phyloP scores from a whole-genome alignment of 2,888 invertebrate genomes.

The Rhagium mordax region DNA sequence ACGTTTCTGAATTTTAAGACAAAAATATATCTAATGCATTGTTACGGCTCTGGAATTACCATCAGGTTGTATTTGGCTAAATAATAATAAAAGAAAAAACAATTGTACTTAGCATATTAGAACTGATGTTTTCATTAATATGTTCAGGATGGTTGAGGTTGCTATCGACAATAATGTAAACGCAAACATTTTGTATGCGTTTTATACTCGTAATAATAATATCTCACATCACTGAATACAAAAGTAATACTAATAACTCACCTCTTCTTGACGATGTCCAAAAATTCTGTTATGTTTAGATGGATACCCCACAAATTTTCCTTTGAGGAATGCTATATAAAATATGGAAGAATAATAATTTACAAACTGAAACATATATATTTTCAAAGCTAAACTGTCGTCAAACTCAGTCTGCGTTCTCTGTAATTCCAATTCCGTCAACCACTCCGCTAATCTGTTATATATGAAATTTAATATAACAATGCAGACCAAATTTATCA shows the following conservation, averaged over 20 bases:
- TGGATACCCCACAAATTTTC: constrained; percentile 86
- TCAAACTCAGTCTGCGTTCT: constrained; percentile 90
- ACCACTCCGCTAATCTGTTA: constrained; percentile 76
- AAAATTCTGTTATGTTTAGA: constrained; percentile 83
- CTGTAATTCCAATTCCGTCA: constrained; percentile 83
- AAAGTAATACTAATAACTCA: constrained; percentile 64
- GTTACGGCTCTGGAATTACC: too few species aligned
- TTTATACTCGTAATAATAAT: too few species aligned
- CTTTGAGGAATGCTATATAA: constrained; percentile 86
- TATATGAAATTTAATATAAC: constrained; percentile 82
- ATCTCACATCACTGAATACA: too few species aligned
- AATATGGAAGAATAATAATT: constrained; percentile 92
- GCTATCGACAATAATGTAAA: too few species aligned
- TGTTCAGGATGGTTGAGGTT: too few species aligned
- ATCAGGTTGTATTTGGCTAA: too few species aligned
- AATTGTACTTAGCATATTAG: too few species aligned
- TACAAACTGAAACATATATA: constrained; percentile 90
- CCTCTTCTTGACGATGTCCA: constrained; percentile 81
- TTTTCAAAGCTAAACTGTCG: constrained; percentile 88
- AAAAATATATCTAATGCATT: too few species aligned
- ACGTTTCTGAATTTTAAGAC: too few species aligned
- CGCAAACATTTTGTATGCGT: too few species aligned
- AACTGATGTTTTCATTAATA: too few species aligned
- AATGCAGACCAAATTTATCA: constrained; percentile 84
- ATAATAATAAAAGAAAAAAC: too few species aligned